phyloP scores from a whole-genome alignment of 2,113 vertebrate species.

The Serinus canaria region DNA sequence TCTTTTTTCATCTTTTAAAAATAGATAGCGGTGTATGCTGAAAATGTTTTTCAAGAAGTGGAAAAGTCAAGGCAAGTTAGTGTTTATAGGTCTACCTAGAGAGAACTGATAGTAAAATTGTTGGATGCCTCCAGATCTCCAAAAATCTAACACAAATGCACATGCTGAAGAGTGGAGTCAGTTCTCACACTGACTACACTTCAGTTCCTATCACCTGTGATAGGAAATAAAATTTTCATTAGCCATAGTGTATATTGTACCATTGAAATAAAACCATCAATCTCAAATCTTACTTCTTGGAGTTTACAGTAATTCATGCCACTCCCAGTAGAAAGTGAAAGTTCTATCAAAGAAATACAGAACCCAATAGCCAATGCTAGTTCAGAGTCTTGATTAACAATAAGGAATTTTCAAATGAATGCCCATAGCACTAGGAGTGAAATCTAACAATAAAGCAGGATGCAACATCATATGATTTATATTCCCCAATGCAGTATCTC shows the following conservation, averaged over 20 bases:
- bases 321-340: background rate
- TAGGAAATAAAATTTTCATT: background rate
- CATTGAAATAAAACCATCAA: background rate
- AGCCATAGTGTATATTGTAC: background rate
- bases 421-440: background rate
- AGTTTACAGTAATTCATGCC: background rate
- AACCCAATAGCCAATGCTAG: background rate
- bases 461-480: background rate
- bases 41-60: background rate
- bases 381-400: background rate
- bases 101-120: background rate
- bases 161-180: background rate
- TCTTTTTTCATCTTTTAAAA: background rate
- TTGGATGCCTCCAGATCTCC: background rate
- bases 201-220: background rate
- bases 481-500: background rate
- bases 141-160: background rate
- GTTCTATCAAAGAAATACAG: background rate
- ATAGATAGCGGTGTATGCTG: background rate
- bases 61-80: background rate
- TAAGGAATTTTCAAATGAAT: background rate
- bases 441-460: constrained; percentile 2
- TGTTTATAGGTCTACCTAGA: background rate
- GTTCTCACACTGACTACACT: background rate
- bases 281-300: background rate